These are phyloP conservation scores for Channa striata DNA, from an alignment of 2,797 vertebrate species.

Conservation along the genomic window DNA sequence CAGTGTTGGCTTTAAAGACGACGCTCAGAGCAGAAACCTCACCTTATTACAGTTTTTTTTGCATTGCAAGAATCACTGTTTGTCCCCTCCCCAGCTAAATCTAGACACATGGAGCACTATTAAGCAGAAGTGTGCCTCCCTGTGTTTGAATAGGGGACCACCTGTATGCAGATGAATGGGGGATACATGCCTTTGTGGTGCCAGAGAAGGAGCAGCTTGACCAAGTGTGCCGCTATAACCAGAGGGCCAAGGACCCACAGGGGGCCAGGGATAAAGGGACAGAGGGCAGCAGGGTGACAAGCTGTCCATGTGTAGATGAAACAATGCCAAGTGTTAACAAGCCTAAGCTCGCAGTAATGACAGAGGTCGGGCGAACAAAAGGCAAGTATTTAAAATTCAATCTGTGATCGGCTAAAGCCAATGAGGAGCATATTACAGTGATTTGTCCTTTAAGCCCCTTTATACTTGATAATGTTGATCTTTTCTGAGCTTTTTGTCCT, in stretches of 20 bases:
- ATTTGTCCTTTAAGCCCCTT: constrained; percentile 50
- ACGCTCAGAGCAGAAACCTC: constrained; percentile 25
- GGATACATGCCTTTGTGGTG: constrained; percentile 72
- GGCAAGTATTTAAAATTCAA: constrained; percentile 60
- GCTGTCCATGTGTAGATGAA: constrained; percentile 73
- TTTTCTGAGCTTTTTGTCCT: constrained; percentile 52
- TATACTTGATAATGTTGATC: constrained; percentile 43
- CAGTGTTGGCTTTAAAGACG: constrained; percentile 33
- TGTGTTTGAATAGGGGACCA: constrained; percentile 61
- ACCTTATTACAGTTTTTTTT: background rate
- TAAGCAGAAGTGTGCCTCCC: constrained; percentile 66
- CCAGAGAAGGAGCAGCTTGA: constrained; percentile 80
- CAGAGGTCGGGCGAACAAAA: constrained; percentile 65
- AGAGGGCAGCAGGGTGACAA: constrained; percentile 76
- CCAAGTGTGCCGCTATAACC: constrained; percentile 80
- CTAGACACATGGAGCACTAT: constrained; percentile 53
- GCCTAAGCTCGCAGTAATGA: constrained; percentile 67
- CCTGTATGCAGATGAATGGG: constrained; percentile 83
- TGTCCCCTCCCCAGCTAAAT: constrained; percentile 22
- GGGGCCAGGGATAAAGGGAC: constrained; percentile 68
- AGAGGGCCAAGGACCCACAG: constrained; percentile 45
- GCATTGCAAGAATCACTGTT: background rate
- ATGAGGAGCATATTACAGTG: constrained; percentile 51
- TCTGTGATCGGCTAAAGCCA: constrained; percentile 59
- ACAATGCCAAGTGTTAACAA: constrained; percentile 80